These are phyloP conservation scores for Iguana delicatissima DNA, from an alignment of 2,797 vertebrate species.

Conservation along the genomic window DNA sequence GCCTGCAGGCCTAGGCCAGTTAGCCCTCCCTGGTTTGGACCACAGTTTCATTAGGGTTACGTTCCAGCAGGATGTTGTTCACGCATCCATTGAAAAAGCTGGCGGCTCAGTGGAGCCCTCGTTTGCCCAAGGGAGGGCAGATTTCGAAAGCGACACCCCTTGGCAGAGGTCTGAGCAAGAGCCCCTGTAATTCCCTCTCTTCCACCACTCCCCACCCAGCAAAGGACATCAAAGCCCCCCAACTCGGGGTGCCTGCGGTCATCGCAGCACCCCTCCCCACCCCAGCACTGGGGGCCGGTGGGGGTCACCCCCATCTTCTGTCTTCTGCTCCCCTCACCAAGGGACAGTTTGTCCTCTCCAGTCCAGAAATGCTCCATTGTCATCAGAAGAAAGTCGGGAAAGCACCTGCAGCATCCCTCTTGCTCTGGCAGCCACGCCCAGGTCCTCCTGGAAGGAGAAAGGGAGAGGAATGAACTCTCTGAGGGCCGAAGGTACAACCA, in stretches of 20 bases:
- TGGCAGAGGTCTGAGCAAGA: not conserved
- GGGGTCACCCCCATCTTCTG: not conserved
- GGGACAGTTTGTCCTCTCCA: not conserved
- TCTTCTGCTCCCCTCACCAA: not conserved
- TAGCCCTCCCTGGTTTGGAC: too few relatives aligned
- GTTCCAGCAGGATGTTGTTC: too few relatives aligned
- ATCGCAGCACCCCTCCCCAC: not conserved
- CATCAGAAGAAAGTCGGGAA: not conserved
- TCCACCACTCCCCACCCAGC: too few relatives aligned
- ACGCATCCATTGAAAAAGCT: too few relatives aligned
- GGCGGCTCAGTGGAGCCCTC: too few relatives aligned
- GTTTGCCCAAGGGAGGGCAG: not conserved
- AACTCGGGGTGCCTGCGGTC: too few relatives aligned
- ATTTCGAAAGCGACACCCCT: not conserved
- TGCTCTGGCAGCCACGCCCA: not conserved
- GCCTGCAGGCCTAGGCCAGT: too few relatives aligned
- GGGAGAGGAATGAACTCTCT: too few relatives aligned
- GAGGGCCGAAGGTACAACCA: too few relatives aligned
- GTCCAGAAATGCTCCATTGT: constrained; percentile 12
- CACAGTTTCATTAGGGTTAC: too few relatives aligned
- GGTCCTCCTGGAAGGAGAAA: not conserved
- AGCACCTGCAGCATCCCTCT: not conserved
- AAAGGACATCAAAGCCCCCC: not conserved
- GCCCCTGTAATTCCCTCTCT: not conserved
- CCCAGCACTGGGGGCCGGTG: not conserved